These are phyloP conservation scores for Drosophila novamexicana DNA, from an alignment of 1,140 invertebrate genomes.

Conservation along the genomic window DNA sequence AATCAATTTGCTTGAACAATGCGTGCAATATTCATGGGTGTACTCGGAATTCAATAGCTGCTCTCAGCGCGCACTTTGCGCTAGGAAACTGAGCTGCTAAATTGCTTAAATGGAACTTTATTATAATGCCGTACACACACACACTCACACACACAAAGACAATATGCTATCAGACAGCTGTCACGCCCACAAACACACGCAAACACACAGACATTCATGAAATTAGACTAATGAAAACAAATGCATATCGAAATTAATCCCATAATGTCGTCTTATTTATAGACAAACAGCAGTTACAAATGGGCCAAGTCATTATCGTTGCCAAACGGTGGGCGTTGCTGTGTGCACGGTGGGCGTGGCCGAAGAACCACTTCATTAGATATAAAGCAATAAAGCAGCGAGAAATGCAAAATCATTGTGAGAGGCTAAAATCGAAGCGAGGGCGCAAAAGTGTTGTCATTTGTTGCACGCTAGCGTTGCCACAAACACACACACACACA, in stretches of 20 bases:
- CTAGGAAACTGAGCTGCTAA: neutral
- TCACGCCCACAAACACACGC: conserved; percentile 16
- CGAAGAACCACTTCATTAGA: conserved; percentile 63
- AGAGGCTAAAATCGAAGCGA: conserved; percentile 44
- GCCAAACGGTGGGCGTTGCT: conserved; percentile 26
- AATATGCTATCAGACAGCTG: conserved; percentile 15
- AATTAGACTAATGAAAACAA: conserved; percentile 81
- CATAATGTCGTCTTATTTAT: conserved; percentile 76
- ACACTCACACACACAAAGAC: conserved; percentile 10
- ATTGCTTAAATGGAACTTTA: conserved; percentile 19
- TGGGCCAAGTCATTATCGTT: conserved; percentile 58
- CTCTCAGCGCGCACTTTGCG: neutral
- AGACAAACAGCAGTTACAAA: conserved; percentile 55
- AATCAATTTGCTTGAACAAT: conserved; percentile 17
- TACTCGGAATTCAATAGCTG: neutral
- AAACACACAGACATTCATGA: conserved; percentile 30
- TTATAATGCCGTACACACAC: conserved; percentile 20
- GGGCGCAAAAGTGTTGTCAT: conserved; percentile 57
- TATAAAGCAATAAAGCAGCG: conserved; percentile 37
- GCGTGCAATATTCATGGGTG: conserved; percentile 8
- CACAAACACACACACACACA: conserved; percentile 32
- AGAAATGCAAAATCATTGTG: conserved; percentile 68
- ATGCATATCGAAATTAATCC: conserved; percentile 80
- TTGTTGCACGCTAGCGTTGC: conserved; percentile 38
- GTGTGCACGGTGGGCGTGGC: conserved; percentile 17